Conservation (phyloP, 2,113 vertebrate species). For the Atlantisia rogersi region DNA sequence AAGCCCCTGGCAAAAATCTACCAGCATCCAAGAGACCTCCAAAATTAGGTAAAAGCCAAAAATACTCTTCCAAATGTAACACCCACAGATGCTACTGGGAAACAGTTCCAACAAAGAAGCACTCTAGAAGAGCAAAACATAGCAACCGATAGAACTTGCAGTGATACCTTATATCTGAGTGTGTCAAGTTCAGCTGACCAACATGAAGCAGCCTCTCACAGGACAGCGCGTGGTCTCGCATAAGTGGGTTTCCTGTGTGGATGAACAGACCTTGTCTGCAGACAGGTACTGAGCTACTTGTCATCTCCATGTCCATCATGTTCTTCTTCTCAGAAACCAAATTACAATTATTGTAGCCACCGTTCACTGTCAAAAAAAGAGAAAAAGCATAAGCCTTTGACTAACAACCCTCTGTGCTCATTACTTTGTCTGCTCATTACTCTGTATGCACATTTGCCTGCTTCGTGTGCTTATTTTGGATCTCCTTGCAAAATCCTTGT, state of each 20-base stretch:
- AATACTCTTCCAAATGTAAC: not conserved
- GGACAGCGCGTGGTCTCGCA: slow-evolving; percentile 75
- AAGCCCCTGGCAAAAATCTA: not conserved
- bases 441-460: not conserved
- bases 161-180: slow-evolving; percentile 79
- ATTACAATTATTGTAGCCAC: slow-evolving; percentile 75
- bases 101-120: not conserved
- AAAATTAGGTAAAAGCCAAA: not conserved
- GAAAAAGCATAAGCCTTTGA: not conserved
- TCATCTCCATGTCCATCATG: slow-evolving; percentile 72
- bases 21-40: not conserved
- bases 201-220: slow-evolving; percentile 77
- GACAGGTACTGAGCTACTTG: slow-evolving; percentile 75
- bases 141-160: not conserved
- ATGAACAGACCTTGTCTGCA: slow-evolving; percentile 79
- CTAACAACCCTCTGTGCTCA: not conserved
- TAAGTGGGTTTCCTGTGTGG: slow-evolving; percentile 73
- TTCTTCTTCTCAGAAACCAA: slow-evolving; percentile 80
- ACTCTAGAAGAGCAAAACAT: not conserved
- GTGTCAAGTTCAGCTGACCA: slow-evolving; percentile 75
- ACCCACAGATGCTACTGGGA: not conserved
- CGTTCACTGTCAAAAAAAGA: slow-evolving; percentile 74
- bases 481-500: not conserved
- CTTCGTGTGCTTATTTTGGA: not conserved
- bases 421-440: not conserved